phyloP scores from a whole-genome alignment of 2,888 invertebrate genomes.

The Ethmia dodecea region DNA sequence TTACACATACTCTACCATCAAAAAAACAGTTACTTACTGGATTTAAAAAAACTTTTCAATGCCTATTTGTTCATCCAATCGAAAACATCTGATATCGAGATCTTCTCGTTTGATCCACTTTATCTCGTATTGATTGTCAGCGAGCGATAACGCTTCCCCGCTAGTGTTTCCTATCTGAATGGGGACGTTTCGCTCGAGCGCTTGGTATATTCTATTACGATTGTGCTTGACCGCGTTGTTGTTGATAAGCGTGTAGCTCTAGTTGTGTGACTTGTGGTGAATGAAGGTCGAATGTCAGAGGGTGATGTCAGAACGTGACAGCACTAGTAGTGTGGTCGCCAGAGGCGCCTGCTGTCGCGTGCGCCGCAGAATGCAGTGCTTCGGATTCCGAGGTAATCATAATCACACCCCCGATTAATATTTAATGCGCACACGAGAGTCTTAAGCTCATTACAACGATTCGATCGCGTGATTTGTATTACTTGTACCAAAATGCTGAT shows the following conservation, averaged over 20 bases:
- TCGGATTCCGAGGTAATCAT: slow-evolving; percentile 70
- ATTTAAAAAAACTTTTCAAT: too few species aligned
- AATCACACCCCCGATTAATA: too few species aligned
- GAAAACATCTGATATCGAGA: slow-evolving; percentile 31
- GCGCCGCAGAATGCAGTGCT: slow-evolving; percentile 70
- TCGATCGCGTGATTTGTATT: too few species aligned
- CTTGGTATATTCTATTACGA: slow-evolving; percentile 21
- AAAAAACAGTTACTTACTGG: too few species aligned
- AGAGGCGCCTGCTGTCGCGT: slow-evolving; percentile 62
- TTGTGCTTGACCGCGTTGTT: slow-evolving; percentile 21
- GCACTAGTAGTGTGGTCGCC: slow-evolving; percentile 50
- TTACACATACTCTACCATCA: too few species aligned
- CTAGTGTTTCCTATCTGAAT: slow-evolving; percentile 39
- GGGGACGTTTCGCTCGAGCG: slow-evolving; percentile 47
- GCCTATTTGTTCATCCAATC: slow-evolving; percentile 11
- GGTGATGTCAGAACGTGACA: slow-evolving; percentile 65
- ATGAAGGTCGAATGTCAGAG: slow-evolving; percentile 51
- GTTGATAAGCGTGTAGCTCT: slow-evolving; percentile 25
- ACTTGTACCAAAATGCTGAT: too few species aligned
- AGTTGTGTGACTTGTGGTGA: slow-evolving; percentile 27
- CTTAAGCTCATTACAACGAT: too few species aligned
- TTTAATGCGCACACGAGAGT: too few species aligned
- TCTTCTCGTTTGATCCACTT: slow-evolving; percentile 40
- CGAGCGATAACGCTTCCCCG: slow-evolving; percentile 41
- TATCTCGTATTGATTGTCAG: slow-evolving; percentile 49